A percentile compares a stretch with the other conserved stretches of the same genome.
Evolutionary conservation across 2,888 invertebrate species (phyloP).

Genomic region (Drosophila putrida): DNA sequence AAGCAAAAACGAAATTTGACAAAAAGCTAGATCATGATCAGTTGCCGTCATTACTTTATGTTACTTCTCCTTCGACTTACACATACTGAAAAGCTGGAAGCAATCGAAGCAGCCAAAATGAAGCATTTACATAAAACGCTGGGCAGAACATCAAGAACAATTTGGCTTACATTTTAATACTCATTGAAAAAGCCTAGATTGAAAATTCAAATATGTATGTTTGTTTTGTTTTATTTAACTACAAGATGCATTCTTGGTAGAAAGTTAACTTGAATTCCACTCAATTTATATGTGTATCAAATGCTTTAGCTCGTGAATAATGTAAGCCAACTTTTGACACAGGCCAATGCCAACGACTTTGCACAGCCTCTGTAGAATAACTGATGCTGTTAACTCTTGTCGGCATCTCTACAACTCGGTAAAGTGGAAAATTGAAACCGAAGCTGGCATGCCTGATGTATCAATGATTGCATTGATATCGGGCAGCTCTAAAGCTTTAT

Average conservation of each 20-base stretch:
- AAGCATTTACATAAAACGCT: too few relatives aligned
- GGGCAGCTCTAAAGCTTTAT: constrained; percentile 12
- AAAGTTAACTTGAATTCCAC: constrained; percentile 59
- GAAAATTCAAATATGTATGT: too few relatives aligned
- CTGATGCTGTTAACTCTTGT: constrained; percentile 28
- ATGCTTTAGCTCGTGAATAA: constrained; percentile 57
- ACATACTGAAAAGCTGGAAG: too few relatives aligned
- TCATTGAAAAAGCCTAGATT: too few relatives aligned
- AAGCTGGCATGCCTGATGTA: constrained; percentile 49
- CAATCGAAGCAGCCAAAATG: too few relatives aligned
- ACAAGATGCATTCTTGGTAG: constrained; percentile 4
- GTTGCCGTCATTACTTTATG: too few relatives aligned
- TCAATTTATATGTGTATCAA: constrained; percentile 60
- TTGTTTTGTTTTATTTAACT: too few relatives aligned
- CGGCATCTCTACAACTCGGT: constrained; percentile 35
- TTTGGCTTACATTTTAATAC: too few relatives aligned
- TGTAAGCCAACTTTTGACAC: constrained; percentile 45
- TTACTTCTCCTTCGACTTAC: too few relatives aligned
- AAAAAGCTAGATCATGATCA: too few relatives aligned
- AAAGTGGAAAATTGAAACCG: constrained; percentile 70
- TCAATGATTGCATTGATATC: constrained; percentile 19
- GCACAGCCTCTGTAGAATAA: background rate
- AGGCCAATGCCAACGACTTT: constrained; percentile 16
- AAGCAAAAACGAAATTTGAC: too few relatives aligned
- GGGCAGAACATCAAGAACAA: too few relatives aligned